phyloP scores from a whole-genome alignment of 2,888 invertebrate genomes.

The Megaustenia siamemsis region DNA sequence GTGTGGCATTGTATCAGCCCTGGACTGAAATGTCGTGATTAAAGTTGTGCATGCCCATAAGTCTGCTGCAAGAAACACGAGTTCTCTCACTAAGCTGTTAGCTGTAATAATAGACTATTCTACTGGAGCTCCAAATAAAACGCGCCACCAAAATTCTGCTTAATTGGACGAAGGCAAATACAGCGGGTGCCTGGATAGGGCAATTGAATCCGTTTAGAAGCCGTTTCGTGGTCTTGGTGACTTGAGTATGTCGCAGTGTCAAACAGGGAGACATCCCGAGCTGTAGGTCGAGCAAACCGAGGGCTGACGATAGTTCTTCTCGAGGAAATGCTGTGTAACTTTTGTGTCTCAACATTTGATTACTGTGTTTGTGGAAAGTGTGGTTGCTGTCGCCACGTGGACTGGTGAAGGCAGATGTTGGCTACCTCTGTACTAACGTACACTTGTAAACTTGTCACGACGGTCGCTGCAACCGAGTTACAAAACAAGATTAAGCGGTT shows the following conservation, averaged over 20 bases:
- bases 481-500: slow-evolving; percentile 26
- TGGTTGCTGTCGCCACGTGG: background rate
- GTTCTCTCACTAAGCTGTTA: background rate
- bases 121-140: background rate
- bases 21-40: background rate
- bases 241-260: background rate
- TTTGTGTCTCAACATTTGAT: background rate
- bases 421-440: slow-evolving; percentile 32
- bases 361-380: slow-evolving; percentile 37
- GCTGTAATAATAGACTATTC: slow-evolving; percentile 8
- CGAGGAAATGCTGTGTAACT: background rate
- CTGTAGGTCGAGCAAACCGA: background rate
- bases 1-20: too few species aligned
- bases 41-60: background rate
- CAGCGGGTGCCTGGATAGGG: slow-evolving; percentile 3
- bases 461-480: slow-evolving; percentile 19
- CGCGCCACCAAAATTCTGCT: background rate
- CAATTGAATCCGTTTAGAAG: background rate
- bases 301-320: background rate
- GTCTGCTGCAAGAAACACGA: background rate
- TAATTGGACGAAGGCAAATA: slow-evolving; percentile 33
- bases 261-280: slow-evolving; percentile 20
- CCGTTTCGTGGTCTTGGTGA: background rate
- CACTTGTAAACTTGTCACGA: slow-evolving; percentile 39
- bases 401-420: background rate